Percentiles rank a stretch among this genome's conserved stretches.
These are phyloP conservation scores for Acanthurus leucopareius DNA, from an alignment of 2,797 vertebrate genomes.

Conservation along the genomic window DNA sequence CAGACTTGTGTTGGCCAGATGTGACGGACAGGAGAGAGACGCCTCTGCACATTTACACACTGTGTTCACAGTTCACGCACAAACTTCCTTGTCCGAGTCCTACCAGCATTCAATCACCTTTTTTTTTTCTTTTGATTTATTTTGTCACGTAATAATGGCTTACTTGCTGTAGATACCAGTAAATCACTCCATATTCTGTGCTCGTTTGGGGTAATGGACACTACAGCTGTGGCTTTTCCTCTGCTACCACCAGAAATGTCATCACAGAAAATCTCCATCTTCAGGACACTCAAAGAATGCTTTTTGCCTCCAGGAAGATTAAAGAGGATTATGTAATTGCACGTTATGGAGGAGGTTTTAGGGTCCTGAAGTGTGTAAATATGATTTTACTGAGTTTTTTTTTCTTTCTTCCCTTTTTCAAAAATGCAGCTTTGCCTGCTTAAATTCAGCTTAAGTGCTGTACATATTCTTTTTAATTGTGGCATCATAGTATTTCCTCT, in stretches of 20 bases:
- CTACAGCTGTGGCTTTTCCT: conserved; percentile 29
- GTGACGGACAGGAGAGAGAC: conserved; percentile 63
- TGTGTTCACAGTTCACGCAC: neutral
- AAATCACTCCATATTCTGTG: conserved; percentile 12
- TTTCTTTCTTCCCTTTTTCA: too few species aligned
- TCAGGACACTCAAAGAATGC: conserved; percentile 31
- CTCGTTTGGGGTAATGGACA: conserved; percentile 14
- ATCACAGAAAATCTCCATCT: conserved; percentile 45
- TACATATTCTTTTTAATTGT: conserved; percentile 5
- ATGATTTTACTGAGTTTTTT: neutral
- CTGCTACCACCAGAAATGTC: conserved; percentile 35
- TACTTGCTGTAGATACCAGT: neutral
- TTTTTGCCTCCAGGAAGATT: conserved; percentile 61
- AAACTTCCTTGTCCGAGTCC: neutral
- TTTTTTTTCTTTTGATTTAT: neutral
- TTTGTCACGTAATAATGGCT: conserved; percentile 7
- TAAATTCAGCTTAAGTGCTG: conserved; percentile 14
- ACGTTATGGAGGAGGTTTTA: conserved; percentile 50
- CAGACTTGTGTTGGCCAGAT: conserved; percentile 65
- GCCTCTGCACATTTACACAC: conserved; percentile 15
- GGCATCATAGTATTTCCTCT: neutral
- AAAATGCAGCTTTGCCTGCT: neutral
- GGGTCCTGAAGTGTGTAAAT: conserved; percentile 29
- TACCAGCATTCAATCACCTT: conserved; percentile 9
- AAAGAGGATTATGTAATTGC: conserved; percentile 66